Evolutionary conservation across 1,140 invertebrate species (phyloP).

Genomic region (Drosophila asahinai): DNA sequence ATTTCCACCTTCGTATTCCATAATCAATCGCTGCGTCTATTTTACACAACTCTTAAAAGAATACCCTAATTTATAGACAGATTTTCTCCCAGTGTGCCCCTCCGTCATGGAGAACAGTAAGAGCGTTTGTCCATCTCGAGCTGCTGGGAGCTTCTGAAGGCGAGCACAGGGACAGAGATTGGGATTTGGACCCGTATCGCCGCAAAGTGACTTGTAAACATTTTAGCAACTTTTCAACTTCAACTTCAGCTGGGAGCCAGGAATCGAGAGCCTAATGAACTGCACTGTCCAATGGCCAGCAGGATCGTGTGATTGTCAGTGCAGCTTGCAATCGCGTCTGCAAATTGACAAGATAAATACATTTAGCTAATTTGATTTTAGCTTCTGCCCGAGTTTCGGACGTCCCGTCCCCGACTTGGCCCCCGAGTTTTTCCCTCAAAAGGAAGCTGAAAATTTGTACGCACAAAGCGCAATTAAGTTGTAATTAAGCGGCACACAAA

Average conservation of each 20-base stretch:
- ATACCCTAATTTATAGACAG: not conserved
- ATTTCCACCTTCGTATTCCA: not conserved
- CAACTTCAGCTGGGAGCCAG: conserved; percentile 27
- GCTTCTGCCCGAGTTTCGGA: conserved; percentile 36
- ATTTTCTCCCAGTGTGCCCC: conserved; percentile 3
- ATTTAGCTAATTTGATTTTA: conserved; percentile 81
- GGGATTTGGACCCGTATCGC: conserved; percentile 41
- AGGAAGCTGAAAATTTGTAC: conserved; percentile 76
- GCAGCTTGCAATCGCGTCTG: conserved; percentile 66
- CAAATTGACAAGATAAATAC: conserved; percentile 84
- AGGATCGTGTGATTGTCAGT: conserved; percentile 69
- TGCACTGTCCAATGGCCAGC: conserved; percentile 38
- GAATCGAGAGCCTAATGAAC: conserved; percentile 66
- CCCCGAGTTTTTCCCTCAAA: conserved; percentile 11
- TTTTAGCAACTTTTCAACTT: conserved; percentile 82
- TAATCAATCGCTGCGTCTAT: not conserved
- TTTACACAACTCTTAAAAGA: not conserved
- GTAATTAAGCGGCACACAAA: conserved; percentile 77
- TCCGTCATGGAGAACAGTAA: conserved; percentile 63
- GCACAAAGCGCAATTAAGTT: conserved; percentile 79
- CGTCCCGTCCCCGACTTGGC: not conserved
- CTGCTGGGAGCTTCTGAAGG: conserved; percentile 67
- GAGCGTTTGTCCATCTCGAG: conserved; percentile 62
- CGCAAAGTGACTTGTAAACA: conserved; percentile 83
- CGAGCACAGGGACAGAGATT: conserved; percentile 26